Evolutionary conservation across 2,888 invertebrate genomes (phyloP).

Genomic region (Thera obeliscata): DNA sequence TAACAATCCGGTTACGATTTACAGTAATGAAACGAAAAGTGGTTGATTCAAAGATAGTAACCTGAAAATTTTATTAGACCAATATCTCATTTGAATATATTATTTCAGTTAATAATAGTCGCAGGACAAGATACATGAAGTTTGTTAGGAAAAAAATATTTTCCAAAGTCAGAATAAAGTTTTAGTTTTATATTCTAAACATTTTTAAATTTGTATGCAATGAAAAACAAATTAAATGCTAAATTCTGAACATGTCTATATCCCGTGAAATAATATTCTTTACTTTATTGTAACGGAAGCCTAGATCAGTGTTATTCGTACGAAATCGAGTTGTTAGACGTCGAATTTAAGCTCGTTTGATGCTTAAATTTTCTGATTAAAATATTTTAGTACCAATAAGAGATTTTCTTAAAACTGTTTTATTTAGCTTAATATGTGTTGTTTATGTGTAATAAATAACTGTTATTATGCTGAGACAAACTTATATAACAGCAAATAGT

Average conservation of each 20-base stretch:
- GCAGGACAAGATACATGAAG: neutral
- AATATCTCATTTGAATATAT: neutral
- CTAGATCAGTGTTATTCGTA: slow-evolving; percentile 19
- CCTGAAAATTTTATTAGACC: neutral
- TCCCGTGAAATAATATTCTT: neutral
- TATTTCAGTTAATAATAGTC: neutral
- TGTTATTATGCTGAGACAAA: no score
- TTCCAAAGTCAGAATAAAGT: slow-evolving; percentile 1
- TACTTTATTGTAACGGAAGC: neutral
- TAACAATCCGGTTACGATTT: slow-evolving; percentile 34
- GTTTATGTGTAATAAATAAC: no score
- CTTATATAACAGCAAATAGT: no score
- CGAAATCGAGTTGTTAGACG: neutral
- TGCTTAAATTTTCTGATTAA: no score
- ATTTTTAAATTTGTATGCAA: no score
- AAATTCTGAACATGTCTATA: neutral
- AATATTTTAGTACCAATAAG: neutral
- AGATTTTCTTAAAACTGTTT: no score
- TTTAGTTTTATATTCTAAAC: neutral
- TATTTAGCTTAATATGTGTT: no score
- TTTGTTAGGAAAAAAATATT: neutral
- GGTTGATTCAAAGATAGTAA: neutral
- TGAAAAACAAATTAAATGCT: neutral
- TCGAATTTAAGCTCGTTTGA: no score
- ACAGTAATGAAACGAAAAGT: slow-evolving; percentile 38